Percentiles rank a stretch among this genome's conserved stretches.
phyloP scores from a whole-genome alignment of 1,140 invertebrate genomes.

The Anastrepha obliqua region DNA sequence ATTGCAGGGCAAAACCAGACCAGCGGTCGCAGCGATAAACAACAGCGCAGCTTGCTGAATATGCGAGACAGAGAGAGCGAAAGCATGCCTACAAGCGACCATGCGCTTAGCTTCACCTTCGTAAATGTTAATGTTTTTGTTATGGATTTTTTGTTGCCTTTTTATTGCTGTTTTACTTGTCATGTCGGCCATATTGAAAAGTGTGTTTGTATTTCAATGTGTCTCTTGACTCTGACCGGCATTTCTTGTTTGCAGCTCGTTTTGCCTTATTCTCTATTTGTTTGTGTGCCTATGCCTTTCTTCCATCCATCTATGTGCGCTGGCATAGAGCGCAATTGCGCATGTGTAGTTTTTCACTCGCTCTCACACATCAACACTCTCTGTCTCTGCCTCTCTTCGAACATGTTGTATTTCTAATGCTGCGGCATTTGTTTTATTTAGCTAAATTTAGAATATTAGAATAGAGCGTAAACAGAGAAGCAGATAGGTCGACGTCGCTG shows the following conservation, averaged over 20 bases:
- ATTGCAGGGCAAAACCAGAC: conserved; percentile 40
- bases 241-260: conserved; percentile 41
- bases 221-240: conserved; percentile 56
- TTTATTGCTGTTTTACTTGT: conserved; percentile 31
- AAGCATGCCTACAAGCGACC: conserved; percentile 17
- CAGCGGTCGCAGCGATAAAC: not conserved
- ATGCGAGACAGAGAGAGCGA: not conserved
- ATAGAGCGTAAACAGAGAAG: not conserved
- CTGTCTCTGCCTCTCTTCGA: not conserved
- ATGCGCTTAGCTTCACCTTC: conserved; percentile 31
- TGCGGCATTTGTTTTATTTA: not conserved
- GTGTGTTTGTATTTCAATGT: conserved; percentile 56
- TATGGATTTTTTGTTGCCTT: not conserved
- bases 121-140: not conserved
- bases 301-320: not conserved
- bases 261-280: not conserved
- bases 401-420: not conserved
- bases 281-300: not conserved
- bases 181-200: conserved; percentile 55
- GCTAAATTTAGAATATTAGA: conserved; percentile 37
- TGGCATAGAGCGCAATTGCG: not conserved
- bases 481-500: not conserved
- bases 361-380: not conserved
- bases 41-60: not conserved
- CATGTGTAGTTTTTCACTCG: not conserved